Conservation (phyloP, 23 tunicate genomes). For the Phallusia fumigata region DNA sequence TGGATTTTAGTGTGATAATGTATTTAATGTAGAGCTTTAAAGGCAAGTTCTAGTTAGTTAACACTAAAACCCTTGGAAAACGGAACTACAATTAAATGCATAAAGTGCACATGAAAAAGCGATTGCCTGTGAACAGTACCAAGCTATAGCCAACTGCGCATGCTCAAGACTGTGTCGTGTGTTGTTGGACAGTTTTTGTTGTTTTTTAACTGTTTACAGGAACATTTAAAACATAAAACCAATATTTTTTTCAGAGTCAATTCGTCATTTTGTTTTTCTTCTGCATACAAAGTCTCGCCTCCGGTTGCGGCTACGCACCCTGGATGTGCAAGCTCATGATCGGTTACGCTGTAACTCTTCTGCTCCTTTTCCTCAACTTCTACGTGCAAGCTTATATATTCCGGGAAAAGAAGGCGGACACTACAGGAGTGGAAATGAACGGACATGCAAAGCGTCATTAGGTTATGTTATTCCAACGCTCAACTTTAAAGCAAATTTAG, state of each 20-base stretch:
- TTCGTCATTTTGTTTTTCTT: constrained; percentile 67
- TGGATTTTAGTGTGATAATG: too few species aligned
- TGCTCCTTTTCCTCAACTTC: constrained; percentile 66
- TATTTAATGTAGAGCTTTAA: too few species aligned
- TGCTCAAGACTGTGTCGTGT: too few species aligned
- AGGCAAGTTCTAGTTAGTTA: too few species aligned
- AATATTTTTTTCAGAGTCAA: constrained; percentile 48
- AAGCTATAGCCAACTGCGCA: too few species aligned
- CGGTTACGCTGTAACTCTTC: constrained; percentile 61
- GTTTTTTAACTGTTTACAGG: too few species aligned
- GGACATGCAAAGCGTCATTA: neutral
- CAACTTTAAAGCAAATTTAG: too few species aligned
- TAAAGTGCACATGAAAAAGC: too few species aligned
- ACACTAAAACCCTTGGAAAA: too few species aligned
- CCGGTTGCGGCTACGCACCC: constrained; percentile 50
- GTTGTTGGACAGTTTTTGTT: too few species aligned
- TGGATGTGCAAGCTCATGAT: constrained; percentile 56
- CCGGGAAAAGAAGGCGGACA: neutral
- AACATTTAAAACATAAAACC: neutral
- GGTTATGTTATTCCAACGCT: neutral
- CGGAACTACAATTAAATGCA: too few species aligned
- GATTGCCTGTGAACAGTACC: too few species aligned
- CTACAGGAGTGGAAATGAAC: neutral
- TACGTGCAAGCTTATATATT: constrained; percentile 48
- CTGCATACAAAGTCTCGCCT: constrained; percentile 47